Evolutionary conservation across 2,888 invertebrate genomes (phyloP).

Genomic region (Nysson spinosus): DNA sequence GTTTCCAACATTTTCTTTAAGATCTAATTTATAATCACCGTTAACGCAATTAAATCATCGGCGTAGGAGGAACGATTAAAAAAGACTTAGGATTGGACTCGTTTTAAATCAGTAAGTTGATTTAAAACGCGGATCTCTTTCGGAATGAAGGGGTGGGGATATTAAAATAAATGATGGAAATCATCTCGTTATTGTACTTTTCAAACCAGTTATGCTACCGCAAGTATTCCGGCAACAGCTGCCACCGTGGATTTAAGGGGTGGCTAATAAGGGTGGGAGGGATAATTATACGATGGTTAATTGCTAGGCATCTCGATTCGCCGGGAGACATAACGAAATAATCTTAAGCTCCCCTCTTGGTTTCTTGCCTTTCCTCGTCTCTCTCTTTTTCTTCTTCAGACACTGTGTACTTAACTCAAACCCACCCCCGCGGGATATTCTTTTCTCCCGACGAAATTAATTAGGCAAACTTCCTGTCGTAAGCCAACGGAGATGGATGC

Average conservation of each 20-base stretch:
- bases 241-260: slow-evolving; percentile 35
- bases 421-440: slow-evolving; percentile 51
- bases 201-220: slow-evolving; percentile 32
- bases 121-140: no score
- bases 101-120: no score
- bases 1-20: slow-evolving; percentile 38
- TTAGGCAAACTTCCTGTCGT: slow-evolving; percentile 59
- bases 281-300: slow-evolving; percentile 70
- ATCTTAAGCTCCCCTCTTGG: slow-evolving; percentile 45
- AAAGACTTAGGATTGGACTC: no score
- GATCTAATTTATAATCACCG: slow-evolving; percentile 62
- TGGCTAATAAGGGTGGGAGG: slow-evolving; percentile 50
- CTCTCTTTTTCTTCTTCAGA: slow-evolving; percentile 25
- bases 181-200: slow-evolving; percentile 44
- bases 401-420: slow-evolving; percentile 45
- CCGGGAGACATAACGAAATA: slow-evolving; percentile 65
- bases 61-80: slow-evolving; percentile 13
- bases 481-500: slow-evolving; percentile 40
- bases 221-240: slow-evolving; percentile 43
- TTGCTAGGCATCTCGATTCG: slow-evolving; percentile 60
- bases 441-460: slow-evolving; percentile 55
- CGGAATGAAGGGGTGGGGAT: slow-evolving; percentile 6
- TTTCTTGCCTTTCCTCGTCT: neutral
- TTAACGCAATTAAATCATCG: slow-evolving; percentile 64
- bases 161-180: slow-evolving; percentile 63